A percentile compares a stretch with the other conserved stretches of the same genome.
Conservation (phyloP, 1,140 invertebrate species). For the Chelonus insularis region DNA sequence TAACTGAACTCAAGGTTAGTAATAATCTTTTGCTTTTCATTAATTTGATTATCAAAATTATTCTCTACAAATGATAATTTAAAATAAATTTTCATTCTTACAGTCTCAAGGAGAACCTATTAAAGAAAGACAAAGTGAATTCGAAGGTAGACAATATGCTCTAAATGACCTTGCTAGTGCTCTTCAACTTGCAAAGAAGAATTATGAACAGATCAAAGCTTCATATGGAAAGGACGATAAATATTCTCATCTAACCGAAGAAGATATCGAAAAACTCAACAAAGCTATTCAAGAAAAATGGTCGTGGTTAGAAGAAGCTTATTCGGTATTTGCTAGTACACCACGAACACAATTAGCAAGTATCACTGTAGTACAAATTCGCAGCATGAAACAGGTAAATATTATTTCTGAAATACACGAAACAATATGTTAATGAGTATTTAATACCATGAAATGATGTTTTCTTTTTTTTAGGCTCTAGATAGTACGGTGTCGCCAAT, state of each 20-base stretch:
- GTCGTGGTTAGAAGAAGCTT: conserved; percentile 75
- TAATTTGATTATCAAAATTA: conserved; percentile 12
- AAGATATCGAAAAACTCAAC: conserved; percentile 75
- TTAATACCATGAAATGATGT: background rate
- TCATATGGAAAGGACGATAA: conserved; percentile 69
- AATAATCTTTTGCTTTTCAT: conserved; percentile 1
- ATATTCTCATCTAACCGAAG: conserved; percentile 79
- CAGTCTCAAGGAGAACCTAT: conserved; percentile 82
- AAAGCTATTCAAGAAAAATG: conserved; percentile 61
- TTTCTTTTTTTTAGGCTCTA: conserved; percentile 62
- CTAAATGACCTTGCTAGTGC: conserved; percentile 76
- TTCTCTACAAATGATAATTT: background rate
- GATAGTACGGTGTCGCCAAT: conserved; percentile 73
- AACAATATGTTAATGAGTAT: background rate
- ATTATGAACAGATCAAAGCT: conserved; percentile 67
- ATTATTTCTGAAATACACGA: conserved; percentile 12
- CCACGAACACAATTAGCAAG: conserved; percentile 70
- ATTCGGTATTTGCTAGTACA: conserved; percentile 64
- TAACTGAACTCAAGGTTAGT: conserved; percentile 67
- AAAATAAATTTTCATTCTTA: conserved; percentile 43
- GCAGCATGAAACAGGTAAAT: conserved; percentile 70
- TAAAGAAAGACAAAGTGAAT: conserved; percentile 77
- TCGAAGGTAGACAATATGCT: conserved; percentile 71
- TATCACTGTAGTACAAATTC: conserved; percentile 76
- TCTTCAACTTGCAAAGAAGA: conserved; percentile 76